Conservation (phyloP, 2,113 vertebrate genomes). For the Scortum barcoo region DNA sequence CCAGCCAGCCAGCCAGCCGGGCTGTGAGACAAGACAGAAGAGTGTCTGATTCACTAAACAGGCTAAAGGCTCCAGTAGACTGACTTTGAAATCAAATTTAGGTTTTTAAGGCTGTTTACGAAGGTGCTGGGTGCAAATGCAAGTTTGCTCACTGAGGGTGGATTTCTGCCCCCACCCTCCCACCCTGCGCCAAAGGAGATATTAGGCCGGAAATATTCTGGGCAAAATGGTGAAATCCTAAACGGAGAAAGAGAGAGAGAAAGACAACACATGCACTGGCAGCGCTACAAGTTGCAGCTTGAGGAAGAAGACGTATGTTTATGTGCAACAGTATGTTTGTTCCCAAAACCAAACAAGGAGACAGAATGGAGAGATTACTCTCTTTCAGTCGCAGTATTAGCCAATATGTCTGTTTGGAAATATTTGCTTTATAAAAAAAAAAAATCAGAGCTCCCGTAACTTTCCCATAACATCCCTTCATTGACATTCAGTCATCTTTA, state of each 20-base stretch:
- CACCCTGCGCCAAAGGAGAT: background rate
- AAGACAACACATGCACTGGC: constrained; percentile 39
- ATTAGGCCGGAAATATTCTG: constrained; percentile 4
- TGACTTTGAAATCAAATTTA: constrained; percentile 72
- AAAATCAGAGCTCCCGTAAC: background rate
- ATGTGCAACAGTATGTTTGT: constrained; percentile 32
- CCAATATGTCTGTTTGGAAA: constrained; percentile 1
- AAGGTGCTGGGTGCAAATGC: constrained; percentile 34
- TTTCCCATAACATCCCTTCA: background rate
- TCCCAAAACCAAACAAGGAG: constrained; percentile 31
- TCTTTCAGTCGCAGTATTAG: background rate
- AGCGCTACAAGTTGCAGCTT: constrained; percentile 16
- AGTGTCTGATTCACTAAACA: constrained; percentile 78
- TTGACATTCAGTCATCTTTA: background rate
- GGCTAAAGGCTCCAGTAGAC: constrained; percentile 69
- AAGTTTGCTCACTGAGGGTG: constrained; percentile 23
- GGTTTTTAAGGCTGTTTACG: constrained; percentile 37
- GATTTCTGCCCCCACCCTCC: constrained; percentile 22
- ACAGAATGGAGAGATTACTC: constrained; percentile 26
- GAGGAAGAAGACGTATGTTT: constrained; percentile 33
- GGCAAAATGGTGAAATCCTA: constrained; percentile 20
- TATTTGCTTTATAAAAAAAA: background rate
- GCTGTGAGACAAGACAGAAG: constrained; percentile 79
- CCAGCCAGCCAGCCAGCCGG: constrained; percentile 39
- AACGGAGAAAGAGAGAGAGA: constrained; percentile 33